A percentile compares a stretch with the other conserved stretches of the same genome.
phyloP scores from a whole-genome alignment of 1,140 invertebrate species.

The Bombus breviceps region DNA sequence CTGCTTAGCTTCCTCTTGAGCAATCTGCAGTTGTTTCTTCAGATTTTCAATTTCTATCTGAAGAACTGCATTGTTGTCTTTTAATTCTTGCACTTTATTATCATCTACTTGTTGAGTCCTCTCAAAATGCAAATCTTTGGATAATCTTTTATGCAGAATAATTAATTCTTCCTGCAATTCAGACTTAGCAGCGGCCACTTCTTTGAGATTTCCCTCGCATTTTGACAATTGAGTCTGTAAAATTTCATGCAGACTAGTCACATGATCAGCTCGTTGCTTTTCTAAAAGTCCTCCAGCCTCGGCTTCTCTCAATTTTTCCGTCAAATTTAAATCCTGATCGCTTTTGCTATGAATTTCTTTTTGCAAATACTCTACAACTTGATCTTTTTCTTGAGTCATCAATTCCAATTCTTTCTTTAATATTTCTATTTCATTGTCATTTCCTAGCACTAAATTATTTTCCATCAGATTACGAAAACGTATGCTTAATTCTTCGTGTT shows the following conservation, averaged over 20 bases:
- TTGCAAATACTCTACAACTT: conserved; percentile 59
- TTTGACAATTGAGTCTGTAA: conserved; percentile 80
- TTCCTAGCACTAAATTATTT: conserved; percentile 57
- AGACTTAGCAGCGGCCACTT: conserved; percentile 73
- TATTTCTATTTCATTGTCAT: conserved; percentile 40
- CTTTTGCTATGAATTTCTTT: not conserved
- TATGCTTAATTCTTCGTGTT: conserved; percentile 74
- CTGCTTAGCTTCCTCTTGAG: conserved; percentile 73
- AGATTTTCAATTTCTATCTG: conserved; percentile 71
- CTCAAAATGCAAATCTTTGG: conserved; percentile 71
- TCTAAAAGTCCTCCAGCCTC: conserved; percentile 74
- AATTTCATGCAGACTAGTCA: conserved; percentile 76
- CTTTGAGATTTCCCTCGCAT: conserved; percentile 73
- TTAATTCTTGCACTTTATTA: conserved; percentile 49
- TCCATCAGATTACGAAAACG: conserved; percentile 75
- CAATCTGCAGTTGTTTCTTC: conserved; percentile 72
- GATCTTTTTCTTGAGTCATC: conserved; percentile 70
- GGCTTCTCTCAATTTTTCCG: conserved; percentile 40
- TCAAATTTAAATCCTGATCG: conserved; percentile 17
- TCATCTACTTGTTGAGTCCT: conserved; percentile 59
- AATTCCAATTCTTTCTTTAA: conserved; percentile 69
- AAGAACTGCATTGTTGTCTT: conserved; percentile 53
- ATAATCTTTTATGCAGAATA: conserved; percentile 75
- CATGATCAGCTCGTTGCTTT: conserved; percentile 74
- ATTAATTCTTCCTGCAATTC: conserved; percentile 78